Conservation (phyloP, 1,140 invertebrate species). For the Tetramorium alpestre region DNA sequence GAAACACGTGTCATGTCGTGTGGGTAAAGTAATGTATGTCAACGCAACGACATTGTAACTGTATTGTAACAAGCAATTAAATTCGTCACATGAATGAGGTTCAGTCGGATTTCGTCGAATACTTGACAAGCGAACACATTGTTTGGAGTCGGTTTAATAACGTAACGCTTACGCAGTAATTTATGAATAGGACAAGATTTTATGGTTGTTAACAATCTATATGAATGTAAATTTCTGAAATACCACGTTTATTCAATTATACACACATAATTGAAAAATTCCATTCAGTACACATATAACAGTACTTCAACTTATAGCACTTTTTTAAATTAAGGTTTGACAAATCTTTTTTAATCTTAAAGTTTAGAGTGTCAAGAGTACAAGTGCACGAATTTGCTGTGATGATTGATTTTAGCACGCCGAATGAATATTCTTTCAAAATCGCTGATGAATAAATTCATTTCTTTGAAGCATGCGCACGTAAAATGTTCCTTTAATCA, state of each 20-base stretch:
- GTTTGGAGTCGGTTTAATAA: conserved; percentile 22
- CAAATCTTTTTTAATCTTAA: background rate
- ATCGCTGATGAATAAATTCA: conserved; percentile 19
- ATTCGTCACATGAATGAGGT: conserved; percentile 11
- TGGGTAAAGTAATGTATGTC: background rate
- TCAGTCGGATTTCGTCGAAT: background rate
- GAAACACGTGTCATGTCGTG: background rate
- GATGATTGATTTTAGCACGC: background rate
- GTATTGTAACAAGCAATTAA: conserved; percentile 29
- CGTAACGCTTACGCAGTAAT: background rate
- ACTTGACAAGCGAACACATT: conserved; percentile 20
- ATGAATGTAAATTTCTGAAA: background rate
- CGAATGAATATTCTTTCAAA: conserved; percentile 21
- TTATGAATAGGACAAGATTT: background rate
- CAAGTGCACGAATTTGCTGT: background rate
- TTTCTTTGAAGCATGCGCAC: background rate
- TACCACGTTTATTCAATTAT: background rate
- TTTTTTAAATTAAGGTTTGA: background rate
- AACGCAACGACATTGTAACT: conserved; percentile 1
- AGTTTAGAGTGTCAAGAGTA: background rate
- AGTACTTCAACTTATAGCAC: background rate
- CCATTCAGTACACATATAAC: background rate
- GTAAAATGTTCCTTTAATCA: conserved; percentile 7
- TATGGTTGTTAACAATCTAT: background rate
- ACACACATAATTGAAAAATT: background rate